Base-by-base conservation (phyloP, 2,888 invertebrate genomes). In the Phragmatobia fuliginosa region DNA sequence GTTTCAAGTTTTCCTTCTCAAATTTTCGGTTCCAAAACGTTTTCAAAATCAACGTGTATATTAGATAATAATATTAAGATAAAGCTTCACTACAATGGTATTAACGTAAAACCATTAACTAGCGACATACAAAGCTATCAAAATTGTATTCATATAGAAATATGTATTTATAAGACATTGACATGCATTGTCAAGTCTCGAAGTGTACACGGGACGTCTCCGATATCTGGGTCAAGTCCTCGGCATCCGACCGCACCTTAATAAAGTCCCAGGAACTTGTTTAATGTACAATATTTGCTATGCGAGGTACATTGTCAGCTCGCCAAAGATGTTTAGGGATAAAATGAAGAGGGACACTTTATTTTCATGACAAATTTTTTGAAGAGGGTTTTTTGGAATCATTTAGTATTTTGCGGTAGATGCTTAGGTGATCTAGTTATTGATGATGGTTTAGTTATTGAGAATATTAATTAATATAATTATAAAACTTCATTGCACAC, bases 271-370 rank as follows among this genome's bases (percentile, higher is more conserved):
- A 45, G 56, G 68, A 68, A 70, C 71, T 76, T 76, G 71, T 78
- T 77, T 81, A 79, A 78, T 78, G 74, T 79, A 81, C 81, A 80
- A 81, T 81, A 81, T 81, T 79, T 81, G 74, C 74, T 76, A 80
- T 80, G 78, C 74, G 74, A 71, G 76, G 69, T 62, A 72, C 56
- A 77, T 75, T 74, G 71, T 65, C 68, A 64, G 66, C 58, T 66
- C 41, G 28, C 59, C 21, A 38, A 59, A 63, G 36, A 63, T 71
- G 52, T 59, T 67, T 66, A 45, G 28, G 62, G 56, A 56, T 45
- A 56, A 65, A 60, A 52, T 38, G 61, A 49, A 60, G 25, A 56
- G 64, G 66, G 72, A 66, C 66, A 70, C 71, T 73, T 75, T 67
- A 69, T 70, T 72, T 56, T 49, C 60, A 68, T 70, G 62, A 32